A percentile compares a stretch with the other conserved stretches of the same genome.
These are phyloP conservation scores for Actinia equina DNA, from an alignment of 64 coral and sea anemone genomes.

Conservation along the genomic window DNA sequence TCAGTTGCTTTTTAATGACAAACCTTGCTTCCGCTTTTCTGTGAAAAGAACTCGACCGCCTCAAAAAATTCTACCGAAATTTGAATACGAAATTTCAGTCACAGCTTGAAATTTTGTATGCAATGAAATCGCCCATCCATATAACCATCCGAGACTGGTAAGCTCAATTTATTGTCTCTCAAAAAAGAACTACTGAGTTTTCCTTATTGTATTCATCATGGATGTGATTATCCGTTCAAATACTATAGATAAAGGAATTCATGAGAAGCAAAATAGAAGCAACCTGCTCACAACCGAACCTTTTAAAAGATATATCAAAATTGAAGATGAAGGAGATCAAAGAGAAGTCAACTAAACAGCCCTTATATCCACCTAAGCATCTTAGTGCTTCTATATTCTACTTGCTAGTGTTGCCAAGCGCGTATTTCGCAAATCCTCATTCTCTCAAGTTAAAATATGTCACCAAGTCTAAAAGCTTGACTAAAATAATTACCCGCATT, in stretches of 20 bases:
- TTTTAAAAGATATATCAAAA: not conserved
- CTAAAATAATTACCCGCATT: conserved; percentile 12
- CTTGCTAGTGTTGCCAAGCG: not conserved
- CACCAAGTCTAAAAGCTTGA: not conserved
- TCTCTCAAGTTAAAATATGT: conserved; percentile 13
- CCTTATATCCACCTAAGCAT: too few species aligned
- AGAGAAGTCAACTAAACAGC: not conserved
- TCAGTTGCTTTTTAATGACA: conserved; percentile 12
- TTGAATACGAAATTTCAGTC: conserved; percentile 2
- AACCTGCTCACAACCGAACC: not conserved
- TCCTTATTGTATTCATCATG: too few species aligned
- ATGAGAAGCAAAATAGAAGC: not conserved
- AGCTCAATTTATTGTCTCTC: too few species aligned
- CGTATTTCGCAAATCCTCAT: conserved; percentile 8
- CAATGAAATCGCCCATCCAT: not conserved
- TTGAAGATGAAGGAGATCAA: not conserved
- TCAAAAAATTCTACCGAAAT: not conserved
- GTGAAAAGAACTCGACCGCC: not conserved
- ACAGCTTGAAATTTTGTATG: not conserved
- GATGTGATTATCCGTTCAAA: too few species aligned
- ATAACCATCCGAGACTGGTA: not conserved
- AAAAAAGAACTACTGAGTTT: too few species aligned
- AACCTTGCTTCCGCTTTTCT: not conserved
- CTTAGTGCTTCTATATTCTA: too few species aligned
- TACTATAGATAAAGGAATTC: not conserved